Evolutionary conservation across 2,888 invertebrate genomes (phyloP).

Genomic region (Salpingus planirostris): DNA sequence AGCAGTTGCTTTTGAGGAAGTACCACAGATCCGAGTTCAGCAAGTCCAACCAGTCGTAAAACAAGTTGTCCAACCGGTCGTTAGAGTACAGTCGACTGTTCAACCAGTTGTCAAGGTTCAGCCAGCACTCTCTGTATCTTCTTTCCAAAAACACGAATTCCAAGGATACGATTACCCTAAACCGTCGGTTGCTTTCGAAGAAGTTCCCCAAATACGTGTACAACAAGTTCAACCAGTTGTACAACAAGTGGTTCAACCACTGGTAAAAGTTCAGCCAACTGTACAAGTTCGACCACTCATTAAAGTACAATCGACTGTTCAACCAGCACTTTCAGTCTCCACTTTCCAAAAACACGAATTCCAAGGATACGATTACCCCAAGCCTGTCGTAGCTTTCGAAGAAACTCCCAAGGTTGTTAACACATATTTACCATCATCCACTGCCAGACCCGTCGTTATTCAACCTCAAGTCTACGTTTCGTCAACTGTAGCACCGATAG

Average conservation of each 20-base stretch:
- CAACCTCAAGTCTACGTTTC: constrained; percentile 6
- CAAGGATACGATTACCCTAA: constrained; percentile 34
- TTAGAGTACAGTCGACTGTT: constrained; percentile 5
- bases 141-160: constrained; percentile 4
- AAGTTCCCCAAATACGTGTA: constrained; percentile 29
- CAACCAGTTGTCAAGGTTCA: constrained; percentile 4
- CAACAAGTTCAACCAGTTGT: constrained; percentile 3
- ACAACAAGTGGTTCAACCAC: constrained; percentile 4
- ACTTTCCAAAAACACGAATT: constrained; percentile 5
- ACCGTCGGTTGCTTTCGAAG: constrained; percentile 35
- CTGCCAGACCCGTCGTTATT: constrained; percentile 1
- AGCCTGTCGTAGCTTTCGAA: constrained; percentile 8
- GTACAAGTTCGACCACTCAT: constrained; percentile 27
- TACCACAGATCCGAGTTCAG: constrained; percentile 14
- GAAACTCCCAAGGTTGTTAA: constrained; percentile 4
- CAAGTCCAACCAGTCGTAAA: constrained; percentile 5
- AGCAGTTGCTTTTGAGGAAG: constrained; percentile 6
- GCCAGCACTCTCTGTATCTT: constrained; percentile 3
- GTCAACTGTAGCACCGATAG: constrained; percentile 12
- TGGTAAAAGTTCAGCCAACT: constrained; percentile 10
- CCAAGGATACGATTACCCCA: constrained; percentile 9
- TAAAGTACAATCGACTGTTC: constrained; percentile 3
- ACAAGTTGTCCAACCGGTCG: background rate
- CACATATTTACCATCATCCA: background rate
- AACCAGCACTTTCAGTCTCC: constrained; percentile 5